phyloP scores from a whole-genome alignment of 2,113 vertebrate genomes.

The Motacilla alba region DNA sequence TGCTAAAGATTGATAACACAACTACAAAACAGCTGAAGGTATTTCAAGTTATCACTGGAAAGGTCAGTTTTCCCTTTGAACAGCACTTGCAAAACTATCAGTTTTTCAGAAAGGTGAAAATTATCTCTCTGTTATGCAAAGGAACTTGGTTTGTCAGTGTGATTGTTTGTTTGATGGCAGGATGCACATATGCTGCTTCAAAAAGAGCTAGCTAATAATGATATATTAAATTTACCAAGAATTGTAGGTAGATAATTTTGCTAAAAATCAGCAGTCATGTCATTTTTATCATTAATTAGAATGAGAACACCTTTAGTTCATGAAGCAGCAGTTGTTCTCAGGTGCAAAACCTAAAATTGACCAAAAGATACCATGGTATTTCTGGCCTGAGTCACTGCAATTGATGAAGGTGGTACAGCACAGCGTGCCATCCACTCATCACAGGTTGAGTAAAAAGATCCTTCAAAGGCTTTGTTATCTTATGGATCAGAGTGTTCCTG shows the following conservation, averaged over 20 bases:
- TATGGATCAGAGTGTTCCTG: not conserved
- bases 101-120: not conserved
- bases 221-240: not conserved
- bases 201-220: not conserved
- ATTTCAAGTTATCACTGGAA: slow-evolving; percentile 16
- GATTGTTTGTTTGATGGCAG: not conserved
- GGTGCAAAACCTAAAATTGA: not conserved
- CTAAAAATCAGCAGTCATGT: not conserved
- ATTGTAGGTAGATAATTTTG: not conserved
- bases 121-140: not conserved
- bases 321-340: not conserved
- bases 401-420: not conserved
- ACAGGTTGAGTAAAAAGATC: not conserved
- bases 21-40: not conserved
- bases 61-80: not conserved
- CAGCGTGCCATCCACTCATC: not conserved
- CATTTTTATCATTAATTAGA: not conserved
- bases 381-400: not conserved
- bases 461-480: not conserved
- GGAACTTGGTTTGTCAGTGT: not conserved
- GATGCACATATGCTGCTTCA: not conserved
- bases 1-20: slow-evolving; percentile 16
- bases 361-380: not conserved
- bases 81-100: not conserved
- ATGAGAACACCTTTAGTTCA: not conserved